Evolutionary conservation across 2,797 vertebrate species (phyloP), one percentile per base, ranked within the genome.

Genomic region (Acanthornis magna): DNA sequence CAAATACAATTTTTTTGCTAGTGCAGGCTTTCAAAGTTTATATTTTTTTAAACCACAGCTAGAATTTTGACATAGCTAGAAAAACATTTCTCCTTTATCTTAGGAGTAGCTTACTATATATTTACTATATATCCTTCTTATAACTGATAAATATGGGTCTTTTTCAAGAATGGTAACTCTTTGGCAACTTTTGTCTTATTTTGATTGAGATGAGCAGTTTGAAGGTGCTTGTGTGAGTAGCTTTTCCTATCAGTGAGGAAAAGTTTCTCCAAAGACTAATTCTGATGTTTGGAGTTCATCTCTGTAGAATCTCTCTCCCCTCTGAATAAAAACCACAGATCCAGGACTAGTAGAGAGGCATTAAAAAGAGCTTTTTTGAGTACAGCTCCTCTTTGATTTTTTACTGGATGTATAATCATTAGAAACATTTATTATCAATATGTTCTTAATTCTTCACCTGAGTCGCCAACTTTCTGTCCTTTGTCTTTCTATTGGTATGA

Each of bases 281-380:
- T 38, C 5, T 10, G 29, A 29, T 21, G 7, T 38, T 68, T 57
- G 47, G 50, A 82, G 13, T 65, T 89, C 11, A 36, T 18, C 27
- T 43, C 70, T 63, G 10, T 21, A 10, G 17, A 58, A 3, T 60
- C 4, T 72, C 32, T 58, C 16, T 53, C 25, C 26, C 8, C n/a
- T 82, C 45, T 26, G 29, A 47, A 14, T 63, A 34, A 34, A 78
- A 30, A 2, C 7, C 48, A 48, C 16, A 76, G 29, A 40, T 7
- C 5, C 32, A 42, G n/a, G 61, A 4, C n/a, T 43, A 13, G 30
- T 1, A 32, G 38, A 9, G 13, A 48, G 0, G 1, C 13, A 16
- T 26, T 63, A 21, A n/a, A 78, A 11, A 60, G 14, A 74, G 2
- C 4, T 15, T 48, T 87, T 92, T 51, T 19, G 43, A 82, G 23